Evolutionary conservation across 2,888 invertebrate genomes (phyloP), one percentile per base, ranked within the genome.

Genomic region (Aspidiotus destructor): DNA sequence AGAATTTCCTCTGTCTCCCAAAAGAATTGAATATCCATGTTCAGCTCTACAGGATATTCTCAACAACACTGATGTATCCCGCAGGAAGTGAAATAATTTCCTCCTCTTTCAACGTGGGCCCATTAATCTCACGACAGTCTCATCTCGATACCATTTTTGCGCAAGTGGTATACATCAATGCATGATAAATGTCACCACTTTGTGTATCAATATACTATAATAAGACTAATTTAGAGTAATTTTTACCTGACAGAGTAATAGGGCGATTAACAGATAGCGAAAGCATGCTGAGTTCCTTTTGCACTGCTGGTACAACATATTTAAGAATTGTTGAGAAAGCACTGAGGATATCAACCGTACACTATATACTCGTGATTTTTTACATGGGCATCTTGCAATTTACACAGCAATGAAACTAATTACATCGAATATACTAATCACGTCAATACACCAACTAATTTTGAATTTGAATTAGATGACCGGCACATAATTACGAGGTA

Each of bases 161-260:
- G 28, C 28, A 28, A 28, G 28, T 28, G 28, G 28, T 28, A 1
- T 28, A 28, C 28, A 28, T 28, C 28, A 28, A 28, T 28, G 28
- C 28, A 28, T 28, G 28, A 28, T 28, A 28, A 28, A 28, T 28
- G 28, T 28, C 28, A 28, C 28, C 28, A 28, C 28, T 28, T 28
- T 28, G 5, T 28, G 28, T 28, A 28, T 28, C 28, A 3, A 28
- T 28, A 28, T 28, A n/a, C n/a, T n/a, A n/a, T n/a, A n/a, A n/a
- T n/a, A n/a, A 28, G 28, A 28, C 28, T 28, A 28, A 28, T 28
- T 28, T 28, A 28, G 5, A 13, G 48, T 13, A 48, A 48, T 13
- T 48, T 48, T 48, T 48, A 48, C 48, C 48, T 48, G 48, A n/a
- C 48, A 48, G 48, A 48, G 10, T 48, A 48, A 48, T 48, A 48